Evolutionary conservation across 1,140 invertebrate species (phyloP), one percentile per base, ranked within the genome.

Genomic region (Daktulosphaira vitifoliae): DNA sequence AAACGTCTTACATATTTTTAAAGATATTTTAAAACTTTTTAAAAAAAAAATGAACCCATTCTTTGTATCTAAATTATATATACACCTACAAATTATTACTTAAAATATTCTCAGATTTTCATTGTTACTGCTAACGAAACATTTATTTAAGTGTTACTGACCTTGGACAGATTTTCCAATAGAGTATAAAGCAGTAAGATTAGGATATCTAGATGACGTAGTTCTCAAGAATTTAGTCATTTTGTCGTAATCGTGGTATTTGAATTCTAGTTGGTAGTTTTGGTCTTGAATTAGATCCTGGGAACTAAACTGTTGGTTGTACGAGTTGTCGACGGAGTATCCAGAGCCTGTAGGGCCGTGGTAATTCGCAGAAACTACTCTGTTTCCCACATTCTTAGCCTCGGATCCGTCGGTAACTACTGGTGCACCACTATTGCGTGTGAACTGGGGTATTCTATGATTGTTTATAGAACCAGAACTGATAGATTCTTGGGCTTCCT

Each of bases 121-220:
- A n/a, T n/a, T n/a, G n/a, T n/a, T n/a, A n/a, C n/a, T n/a, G n/a
- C n/a, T n/a, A n/a, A n/a, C n/a, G n/a, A n/a, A n/a, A n/a, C n/a
- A n/a, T n/a, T n/a, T n/a, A n/a, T n/a, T n/a, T n/a, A n/a, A n/a
- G n/a, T n/a, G 65, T n/a, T 26, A 69, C 71, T 71, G 78, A 88
- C 88, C 89, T 83, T 94, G 87, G 2, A 92, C 89, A 52, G 90
- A 92, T 77, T 92, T 93, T 65, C 92, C 93, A 68, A 95, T 92
- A 18, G 89, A 92, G 76, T 95, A 95, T 3, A 95, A 77, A 1
- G 87, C 90, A 22, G 87, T 92, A 56, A 93, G 81, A 70, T 89
- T 84, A 6, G 92, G 90, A 77, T 86, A 94, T 13, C 81, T 79
- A 18, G 86, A 81, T 52, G 84, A 88, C 3, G 90, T 87, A 2